Conservation (phyloP, 2,113 vertebrate genomes). For the Pleuronectes platessa region DNA sequence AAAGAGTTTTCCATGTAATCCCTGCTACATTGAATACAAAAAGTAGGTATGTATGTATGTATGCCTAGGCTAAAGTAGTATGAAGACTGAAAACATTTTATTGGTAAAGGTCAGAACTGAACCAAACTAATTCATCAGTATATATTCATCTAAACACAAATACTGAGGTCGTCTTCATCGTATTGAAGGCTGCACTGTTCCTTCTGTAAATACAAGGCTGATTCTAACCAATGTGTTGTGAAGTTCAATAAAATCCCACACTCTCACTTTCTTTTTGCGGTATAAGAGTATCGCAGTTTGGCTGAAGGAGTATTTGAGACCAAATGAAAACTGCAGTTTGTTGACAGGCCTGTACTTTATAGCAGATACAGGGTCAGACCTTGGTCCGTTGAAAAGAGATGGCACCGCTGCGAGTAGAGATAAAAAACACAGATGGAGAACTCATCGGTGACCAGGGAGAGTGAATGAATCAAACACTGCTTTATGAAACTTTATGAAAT, state of each 20-base stretch:
- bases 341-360: conserved; percentile 1
- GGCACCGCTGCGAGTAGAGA: background rate
- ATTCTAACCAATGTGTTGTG: background rate
- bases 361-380: conserved; percentile 21
- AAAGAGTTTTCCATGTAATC: too few species aligned
- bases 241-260: background rate
- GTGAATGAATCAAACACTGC: conserved; percentile 18
- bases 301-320: background rate
- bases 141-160: background rate
- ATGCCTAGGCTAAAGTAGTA: too few species aligned
- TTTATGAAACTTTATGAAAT: conserved; percentile 21
- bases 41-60: too few species aligned
- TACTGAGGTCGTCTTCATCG: background rate
- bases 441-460: conserved; percentile 15
- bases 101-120: too few species aligned
- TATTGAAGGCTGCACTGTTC: background rate
- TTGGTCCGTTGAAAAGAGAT: conserved; percentile 32
- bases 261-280: background rate
- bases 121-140: too few species aligned
- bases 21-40: too few species aligned
- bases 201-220: background rate
- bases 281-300: background rate
- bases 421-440: conserved; percentile 1
- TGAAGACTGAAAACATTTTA: too few species aligned
- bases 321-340: background rate